Conservation (phyloP, 2,113 vertebrate genomes). For the Nerophis lumbriciformis region DNA sequence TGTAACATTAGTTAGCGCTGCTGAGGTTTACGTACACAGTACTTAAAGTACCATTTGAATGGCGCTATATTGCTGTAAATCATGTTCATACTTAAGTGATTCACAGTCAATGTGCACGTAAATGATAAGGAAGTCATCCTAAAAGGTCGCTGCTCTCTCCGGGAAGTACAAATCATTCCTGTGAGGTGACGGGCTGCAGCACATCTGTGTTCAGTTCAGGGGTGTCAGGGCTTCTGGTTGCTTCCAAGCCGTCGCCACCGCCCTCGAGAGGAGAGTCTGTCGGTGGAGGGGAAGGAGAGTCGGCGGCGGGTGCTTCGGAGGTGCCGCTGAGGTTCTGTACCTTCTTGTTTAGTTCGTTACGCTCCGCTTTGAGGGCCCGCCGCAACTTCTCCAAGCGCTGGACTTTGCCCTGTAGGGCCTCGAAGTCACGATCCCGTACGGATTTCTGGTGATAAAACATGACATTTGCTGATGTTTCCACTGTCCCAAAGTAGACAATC, state of each 20-base stretch:
- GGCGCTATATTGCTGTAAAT: background rate
- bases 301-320: conserved; percentile 23
- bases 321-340: conserved; percentile 77
- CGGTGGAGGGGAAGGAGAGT: conserved; percentile 58
- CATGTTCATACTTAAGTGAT: background rate
- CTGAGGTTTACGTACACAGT: background rate
- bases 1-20: background rate
- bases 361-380: conserved; percentile 88
- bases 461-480: background rate
- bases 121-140: conserved; percentile 14
- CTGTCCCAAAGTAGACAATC: background rate
- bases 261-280: conserved; percentile 44
- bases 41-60: conserved; percentile 6
- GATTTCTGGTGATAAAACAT: conserved; percentile 78
- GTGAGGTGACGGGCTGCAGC: conserved; percentile 31
- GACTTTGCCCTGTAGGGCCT: conserved; percentile 91
- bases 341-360: conserved; percentile 95
- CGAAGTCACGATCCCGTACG: conserved; percentile 84
- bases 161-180: conserved; percentile 50
- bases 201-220: conserved; percentile 42
- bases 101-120: conserved; percentile 28
- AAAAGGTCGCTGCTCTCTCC: background rate
- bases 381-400: conserved; percentile 92
- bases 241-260: background rate
- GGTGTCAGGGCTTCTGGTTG: conserved; percentile 27